Evolutionary conservation across 2,113 vertebrate species (phyloP), one percentile per base, ranked within the genome.

Genomic region (Pachyramphus minor): DNA sequence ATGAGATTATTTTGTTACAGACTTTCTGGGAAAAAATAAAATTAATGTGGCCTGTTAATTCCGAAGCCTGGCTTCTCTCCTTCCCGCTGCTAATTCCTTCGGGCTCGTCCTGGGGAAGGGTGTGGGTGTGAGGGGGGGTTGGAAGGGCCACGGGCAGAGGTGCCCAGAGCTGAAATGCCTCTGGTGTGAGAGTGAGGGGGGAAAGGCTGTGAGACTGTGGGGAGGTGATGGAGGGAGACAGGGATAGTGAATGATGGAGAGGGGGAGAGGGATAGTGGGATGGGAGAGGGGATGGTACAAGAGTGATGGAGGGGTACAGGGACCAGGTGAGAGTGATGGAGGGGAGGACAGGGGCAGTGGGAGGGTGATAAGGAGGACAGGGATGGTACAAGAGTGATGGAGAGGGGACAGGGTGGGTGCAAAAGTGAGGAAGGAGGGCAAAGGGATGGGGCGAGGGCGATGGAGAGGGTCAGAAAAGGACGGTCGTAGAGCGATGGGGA

Each of bases 1-100:
- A 60, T 33, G 74, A 49, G 93, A 89, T 96, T 95, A 91, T 45
- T 63, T 63, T 12, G 35, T 41, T n/a, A 72, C 86, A 44, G 94
- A 63, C 56, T 89, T 94, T 87, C 89, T 84, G 87, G 81, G 92
- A 78, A 94, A 91, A 91, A 84, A 68, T 16, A 18, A 72, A 91
- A 94, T 84, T 45, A 79, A 75, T 17, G 35, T 41, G 77, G 12
- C 12, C 1, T 1, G 66, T 37, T 92, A 93, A 91, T 89, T 25
- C 80, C 69, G 52, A 72, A 92, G 20, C 87, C 18, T 18, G 49
- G 87, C 74, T 91, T 59, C 84, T 68, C 62, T 58, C 56, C 56
- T 59, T 59, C 6, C 22, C 0, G 0, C 69, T 1, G 7, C 1
- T 64, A 52, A 91, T 56, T 69, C 88, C 87, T 17, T 5, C 0